These are phyloP conservation scores for Lymantria monacha DNA, from an alignment of 2,888 invertebrate species.

Conservation along the genomic window DNA sequence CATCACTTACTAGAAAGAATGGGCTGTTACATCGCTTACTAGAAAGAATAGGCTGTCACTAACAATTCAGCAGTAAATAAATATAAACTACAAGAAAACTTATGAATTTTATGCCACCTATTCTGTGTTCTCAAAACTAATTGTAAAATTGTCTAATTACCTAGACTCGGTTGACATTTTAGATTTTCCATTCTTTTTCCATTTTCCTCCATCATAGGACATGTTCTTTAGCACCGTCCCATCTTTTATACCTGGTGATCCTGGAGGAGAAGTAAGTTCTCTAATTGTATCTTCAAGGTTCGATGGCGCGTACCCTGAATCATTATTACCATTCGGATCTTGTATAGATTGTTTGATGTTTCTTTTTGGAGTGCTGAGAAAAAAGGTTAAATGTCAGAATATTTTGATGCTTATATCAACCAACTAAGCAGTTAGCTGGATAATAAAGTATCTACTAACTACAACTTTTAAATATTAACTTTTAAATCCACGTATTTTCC, in stretches of 20 bases:
- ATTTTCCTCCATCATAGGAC: conserved; percentile 54
- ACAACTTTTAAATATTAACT: too few species aligned
- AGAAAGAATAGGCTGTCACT: too few species aligned
- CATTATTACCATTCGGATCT: conserved; percentile 92
- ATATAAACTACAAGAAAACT: too few species aligned
- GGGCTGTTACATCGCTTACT: too few species aligned
- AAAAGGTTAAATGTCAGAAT: neutral
- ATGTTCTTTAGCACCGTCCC: conserved; percentile 67
- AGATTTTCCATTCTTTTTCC: conserved; percentile 72
- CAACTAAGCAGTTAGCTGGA: neutral
- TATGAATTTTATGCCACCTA: too few species aligned
- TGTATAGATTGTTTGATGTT: conserved; percentile 70
- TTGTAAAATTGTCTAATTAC: conserved; percentile 29
- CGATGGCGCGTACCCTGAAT: conserved; percentile 90
- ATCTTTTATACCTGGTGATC: conserved; percentile 72
- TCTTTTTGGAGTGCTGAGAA: conserved; percentile 53
- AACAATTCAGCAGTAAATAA: too few species aligned
- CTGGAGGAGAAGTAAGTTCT: conserved; percentile 82
- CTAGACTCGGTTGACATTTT: conserved; percentile 58
- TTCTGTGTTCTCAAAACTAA: too few species aligned
- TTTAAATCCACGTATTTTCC: too few species aligned
- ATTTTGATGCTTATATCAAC: neutral
- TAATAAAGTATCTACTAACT: too few species aligned
- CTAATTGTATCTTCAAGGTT: conserved; percentile 78
- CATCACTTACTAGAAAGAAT: too few species aligned